Conservation (phyloP, 1,140 invertebrate genomes). For the Polypedilum pembai region DNA sequence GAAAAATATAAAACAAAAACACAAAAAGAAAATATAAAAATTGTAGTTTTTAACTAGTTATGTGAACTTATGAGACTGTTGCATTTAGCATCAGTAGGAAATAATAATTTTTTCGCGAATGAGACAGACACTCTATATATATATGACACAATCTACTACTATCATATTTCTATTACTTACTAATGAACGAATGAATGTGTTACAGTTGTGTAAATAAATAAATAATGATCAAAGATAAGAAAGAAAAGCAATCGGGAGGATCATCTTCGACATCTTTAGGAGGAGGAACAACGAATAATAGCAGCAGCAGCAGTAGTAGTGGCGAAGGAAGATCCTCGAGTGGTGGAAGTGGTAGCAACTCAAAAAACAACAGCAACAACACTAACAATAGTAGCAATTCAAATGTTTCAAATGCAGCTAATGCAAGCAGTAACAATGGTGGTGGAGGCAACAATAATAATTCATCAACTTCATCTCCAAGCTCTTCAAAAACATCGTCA, state of each 20-base stretch:
- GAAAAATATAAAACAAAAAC: not conserved
- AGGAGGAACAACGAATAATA: not conserved
- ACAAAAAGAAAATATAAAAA: too few relatives aligned
- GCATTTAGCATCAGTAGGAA: not conserved
- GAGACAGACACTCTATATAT: not conserved
- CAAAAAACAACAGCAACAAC: not conserved
- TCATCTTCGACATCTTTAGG: not conserved
- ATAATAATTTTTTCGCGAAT: not conserved
- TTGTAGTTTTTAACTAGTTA: not conserved
- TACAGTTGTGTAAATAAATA: constrained; percentile 22
- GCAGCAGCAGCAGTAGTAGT: too few relatives aligned
- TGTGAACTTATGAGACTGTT: not conserved
- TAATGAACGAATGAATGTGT: constrained; percentile 24
- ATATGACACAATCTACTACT: not conserved
- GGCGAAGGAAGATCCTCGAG: too few relatives aligned
- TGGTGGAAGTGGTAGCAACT: not conserved
- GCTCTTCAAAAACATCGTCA: constrained; percentile 8
- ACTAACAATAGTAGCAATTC: not conserved
- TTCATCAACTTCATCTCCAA: constrained; percentile 6
- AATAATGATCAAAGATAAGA: constrained; percentile 28
- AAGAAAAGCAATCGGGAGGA: constrained; percentile 24
- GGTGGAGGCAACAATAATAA: not conserved
- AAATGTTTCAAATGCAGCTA: not conserved
- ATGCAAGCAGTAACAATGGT: not conserved
- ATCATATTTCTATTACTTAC: not conserved